phyloP scores from a whole-genome alignment of 1,140 invertebrate genomes.

The Aphelinus certus region DNA sequence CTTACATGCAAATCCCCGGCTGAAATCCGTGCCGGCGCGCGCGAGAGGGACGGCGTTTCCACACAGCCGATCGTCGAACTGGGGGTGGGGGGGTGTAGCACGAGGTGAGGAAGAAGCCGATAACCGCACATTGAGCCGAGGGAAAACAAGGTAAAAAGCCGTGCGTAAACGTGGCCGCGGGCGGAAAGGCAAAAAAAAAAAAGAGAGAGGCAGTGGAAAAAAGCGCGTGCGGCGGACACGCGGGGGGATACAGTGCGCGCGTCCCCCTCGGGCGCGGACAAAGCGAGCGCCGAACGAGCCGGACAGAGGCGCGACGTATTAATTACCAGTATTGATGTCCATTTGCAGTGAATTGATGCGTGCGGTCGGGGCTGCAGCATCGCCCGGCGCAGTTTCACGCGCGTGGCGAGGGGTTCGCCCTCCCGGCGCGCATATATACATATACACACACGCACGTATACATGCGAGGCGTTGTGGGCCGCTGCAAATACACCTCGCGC shows the following conservation, averaged over 20 bases:
- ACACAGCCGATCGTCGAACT: constrained; percentile 27
- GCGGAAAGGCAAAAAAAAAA: not conserved
- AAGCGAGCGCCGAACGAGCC: not conserved
- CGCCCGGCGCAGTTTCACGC: constrained; percentile 45
- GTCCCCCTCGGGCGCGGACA: not conserved
- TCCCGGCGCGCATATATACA: constrained; percentile 7
- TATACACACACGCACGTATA: not conserved
- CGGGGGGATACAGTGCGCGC: constrained; percentile 38
- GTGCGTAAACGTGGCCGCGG: not conserved
- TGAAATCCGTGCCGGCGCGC: constrained; percentile 53
- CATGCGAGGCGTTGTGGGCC: not conserved
- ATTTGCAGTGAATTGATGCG: constrained; percentile 67
- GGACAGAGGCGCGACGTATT: constrained; percentile 65
- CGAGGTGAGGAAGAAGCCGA: constrained; percentile 16
- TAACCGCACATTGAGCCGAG: constrained; percentile 9
- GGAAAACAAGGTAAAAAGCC: constrained; percentile 11
- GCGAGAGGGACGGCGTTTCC: constrained; percentile 21
- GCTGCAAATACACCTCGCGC: too few relatives aligned
- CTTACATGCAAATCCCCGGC: constrained; percentile 63
- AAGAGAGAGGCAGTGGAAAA: constrained; percentile 4
- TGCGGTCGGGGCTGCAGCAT: constrained; percentile 65
- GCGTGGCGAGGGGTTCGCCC: not conserved
- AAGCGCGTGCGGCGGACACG: constrained; percentile 9
- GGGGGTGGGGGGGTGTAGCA: not conserved
- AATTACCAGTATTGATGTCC: constrained; percentile 69